These are phyloP conservation scores for Albula glossodonta DNA, from an alignment of 2,113 vertebrate genomes.

Conservation along the genomic window DNA sequence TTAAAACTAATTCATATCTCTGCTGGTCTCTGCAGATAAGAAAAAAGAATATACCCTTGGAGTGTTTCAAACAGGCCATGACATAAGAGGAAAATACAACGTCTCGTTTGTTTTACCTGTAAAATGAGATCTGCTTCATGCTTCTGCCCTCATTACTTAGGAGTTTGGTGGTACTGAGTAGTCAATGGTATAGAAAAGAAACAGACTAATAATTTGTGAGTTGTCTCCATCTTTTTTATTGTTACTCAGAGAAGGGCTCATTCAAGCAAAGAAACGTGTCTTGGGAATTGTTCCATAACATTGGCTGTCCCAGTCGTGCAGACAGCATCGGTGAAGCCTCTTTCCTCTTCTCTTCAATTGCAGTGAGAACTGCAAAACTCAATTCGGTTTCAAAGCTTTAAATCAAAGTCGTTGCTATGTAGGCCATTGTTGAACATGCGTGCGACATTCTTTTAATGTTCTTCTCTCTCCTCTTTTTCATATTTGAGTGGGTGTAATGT, in stretches of 20 bases:
- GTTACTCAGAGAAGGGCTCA: not conserved
- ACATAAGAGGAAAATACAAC: not conserved
- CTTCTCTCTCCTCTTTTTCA: not conserved
- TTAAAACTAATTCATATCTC: not conserved
- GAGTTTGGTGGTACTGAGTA: not conserved
- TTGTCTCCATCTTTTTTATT: not conserved
- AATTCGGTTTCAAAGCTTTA: not conserved
- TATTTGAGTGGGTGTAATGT: slow-evolving; percentile 10
- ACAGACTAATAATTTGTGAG: not conserved
- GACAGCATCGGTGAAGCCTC: not conserved
- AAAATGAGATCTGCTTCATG: not conserved
- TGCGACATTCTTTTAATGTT: not conserved
- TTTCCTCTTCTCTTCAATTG: not conserved
- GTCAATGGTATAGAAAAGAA: not conserved
- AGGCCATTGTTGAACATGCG: not conserved
- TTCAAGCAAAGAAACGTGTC: not conserved
- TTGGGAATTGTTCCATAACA: not conserved
- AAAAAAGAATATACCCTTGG: not conserved
- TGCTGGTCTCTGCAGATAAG: not conserved
- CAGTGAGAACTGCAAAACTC: not conserved
- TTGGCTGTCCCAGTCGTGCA: not conserved
- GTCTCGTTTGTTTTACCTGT: not conserved
- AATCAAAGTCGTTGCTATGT: not conserved
- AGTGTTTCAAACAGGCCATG: not conserved
- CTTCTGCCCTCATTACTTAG: not conserved